Evolutionary conservation across 2,888 invertebrate species (phyloP).

Genomic region (Coelopa pilipes): DNA sequence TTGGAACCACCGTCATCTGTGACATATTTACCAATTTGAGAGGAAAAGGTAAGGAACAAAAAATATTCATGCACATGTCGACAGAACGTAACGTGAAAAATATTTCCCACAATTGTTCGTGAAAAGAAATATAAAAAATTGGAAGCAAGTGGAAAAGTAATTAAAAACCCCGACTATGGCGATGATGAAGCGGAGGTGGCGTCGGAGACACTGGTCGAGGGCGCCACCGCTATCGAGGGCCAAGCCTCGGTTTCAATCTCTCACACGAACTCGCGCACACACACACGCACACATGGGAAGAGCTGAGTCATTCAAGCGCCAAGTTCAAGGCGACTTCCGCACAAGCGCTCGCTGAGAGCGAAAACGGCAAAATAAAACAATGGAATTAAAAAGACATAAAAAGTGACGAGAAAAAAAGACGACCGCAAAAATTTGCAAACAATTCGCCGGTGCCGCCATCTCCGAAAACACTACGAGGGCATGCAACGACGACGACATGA

Average conservation of each 20-base stretch:
- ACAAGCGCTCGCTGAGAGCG: background rate
- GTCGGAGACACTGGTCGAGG: background rate
- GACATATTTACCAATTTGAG: background rate
- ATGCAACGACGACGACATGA: background rate
- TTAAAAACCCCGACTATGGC: background rate
- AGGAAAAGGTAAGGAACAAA: background rate
- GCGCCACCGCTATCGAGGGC: background rate
- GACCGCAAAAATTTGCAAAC: slow-evolving; percentile 28
- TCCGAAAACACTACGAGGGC: background rate
- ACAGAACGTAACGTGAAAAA: background rate
- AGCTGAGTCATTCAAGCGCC: background rate
- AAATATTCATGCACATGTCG: background rate
- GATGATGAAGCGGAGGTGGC: background rate
- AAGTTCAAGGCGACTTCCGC: slow-evolving; percentile 31
- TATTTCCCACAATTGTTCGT: slow-evolving; percentile 13
- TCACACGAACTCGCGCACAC: background rate
- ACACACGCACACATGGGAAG: background rate
- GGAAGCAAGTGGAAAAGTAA: background rate
- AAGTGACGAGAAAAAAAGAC: slow-evolving; percentile 1
- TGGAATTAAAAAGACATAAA: background rate
- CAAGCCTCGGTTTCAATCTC: slow-evolving; percentile 14
- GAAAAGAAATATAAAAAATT: background rate
- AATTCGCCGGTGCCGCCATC: slow-evolving; percentile 24
- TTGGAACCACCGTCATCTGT: background rate
- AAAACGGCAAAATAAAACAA: background rate